Conservation (phyloP, 2,888 invertebrate genomes). For the Phaedon cochleariae region DNA sequence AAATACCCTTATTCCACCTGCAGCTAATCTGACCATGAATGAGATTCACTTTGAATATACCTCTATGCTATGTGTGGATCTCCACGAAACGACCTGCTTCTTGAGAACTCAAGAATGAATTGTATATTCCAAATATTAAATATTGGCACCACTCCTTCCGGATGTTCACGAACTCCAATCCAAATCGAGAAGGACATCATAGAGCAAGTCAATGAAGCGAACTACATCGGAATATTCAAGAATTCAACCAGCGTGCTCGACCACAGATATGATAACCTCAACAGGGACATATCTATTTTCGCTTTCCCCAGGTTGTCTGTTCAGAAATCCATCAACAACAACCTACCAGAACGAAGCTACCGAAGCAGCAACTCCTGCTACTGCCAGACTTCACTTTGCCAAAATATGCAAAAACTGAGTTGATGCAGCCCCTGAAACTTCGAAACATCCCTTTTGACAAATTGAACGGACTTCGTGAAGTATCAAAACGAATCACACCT, state of each 20-base stretch:
- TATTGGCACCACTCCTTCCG: neutral
- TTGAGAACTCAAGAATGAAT: neutral
- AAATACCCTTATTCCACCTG: neutral
- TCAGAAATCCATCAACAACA: neutral
- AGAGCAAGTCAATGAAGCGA: neutral
- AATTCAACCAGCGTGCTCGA: neutral
- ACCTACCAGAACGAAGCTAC: neutral
- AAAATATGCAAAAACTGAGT: too few relatives aligned
- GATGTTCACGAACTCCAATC: neutral
- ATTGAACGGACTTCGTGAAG: too few relatives aligned
- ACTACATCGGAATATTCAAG: neutral
- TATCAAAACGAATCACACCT: too few relatives aligned
- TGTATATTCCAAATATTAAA: neutral
- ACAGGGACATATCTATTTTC: neutral
- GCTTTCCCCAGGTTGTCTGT: neutral
- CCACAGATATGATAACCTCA: neutral
- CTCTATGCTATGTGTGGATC: neutral
- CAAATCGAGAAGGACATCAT: neutral
- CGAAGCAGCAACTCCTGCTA: neutral
- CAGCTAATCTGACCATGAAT: neutral
- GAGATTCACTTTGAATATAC: neutral
- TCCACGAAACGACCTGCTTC: neutral
- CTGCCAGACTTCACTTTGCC: too few relatives aligned
- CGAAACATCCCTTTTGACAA: too few relatives aligned
- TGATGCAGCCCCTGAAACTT: too few relatives aligned